phyloP scores from a whole-genome alignment of 2,888 invertebrate species.

The Sphaerophoria rueppellii region DNA sequence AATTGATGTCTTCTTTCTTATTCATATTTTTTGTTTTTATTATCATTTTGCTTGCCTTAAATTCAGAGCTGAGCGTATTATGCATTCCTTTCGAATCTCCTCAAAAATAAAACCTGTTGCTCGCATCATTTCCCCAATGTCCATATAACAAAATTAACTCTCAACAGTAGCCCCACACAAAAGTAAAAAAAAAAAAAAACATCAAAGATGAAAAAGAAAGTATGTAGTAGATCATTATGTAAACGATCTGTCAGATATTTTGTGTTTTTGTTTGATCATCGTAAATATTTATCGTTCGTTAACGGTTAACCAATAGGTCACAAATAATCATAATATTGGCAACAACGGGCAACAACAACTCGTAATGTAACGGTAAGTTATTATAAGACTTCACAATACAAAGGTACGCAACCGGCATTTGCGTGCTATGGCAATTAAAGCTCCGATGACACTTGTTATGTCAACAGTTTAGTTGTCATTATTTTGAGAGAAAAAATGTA shows the following conservation, averaged over 20 bases:
- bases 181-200: not conserved
- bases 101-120: slow-evolving; percentile 44
- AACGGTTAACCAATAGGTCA: slow-evolving; percentile 7
- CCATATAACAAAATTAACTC: slow-evolving; percentile 51
- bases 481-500: not conserved
- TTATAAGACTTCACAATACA: slow-evolving; percentile 8
- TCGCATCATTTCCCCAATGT: slow-evolving; percentile 57
- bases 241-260: slow-evolving; percentile 38
- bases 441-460: slow-evolving; percentile 1
- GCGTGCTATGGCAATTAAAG: not conserved
- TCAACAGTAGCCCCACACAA: slow-evolving; percentile 23
- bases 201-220: slow-evolving; percentile 68
- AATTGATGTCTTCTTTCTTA: not conserved
- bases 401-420: slow-evolving; percentile 19
- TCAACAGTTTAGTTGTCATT: not conserved
- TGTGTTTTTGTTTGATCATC: not conserved
- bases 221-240: slow-evolving; percentile 60
- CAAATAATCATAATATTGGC: too few relatives aligned
- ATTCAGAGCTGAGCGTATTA: slow-evolving; percentile 30
- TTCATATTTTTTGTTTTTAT: too few relatives aligned
- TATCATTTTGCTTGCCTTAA: not conserved
- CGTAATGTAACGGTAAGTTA: slow-evolving; percentile 12
- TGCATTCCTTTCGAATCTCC: slow-evolving; percentile 29
- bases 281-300: slow-evolving; percentile 50
- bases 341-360: not conserved